Conservation (phyloP, 2,113 vertebrate species). For the Manacus vitellinus region DNA sequence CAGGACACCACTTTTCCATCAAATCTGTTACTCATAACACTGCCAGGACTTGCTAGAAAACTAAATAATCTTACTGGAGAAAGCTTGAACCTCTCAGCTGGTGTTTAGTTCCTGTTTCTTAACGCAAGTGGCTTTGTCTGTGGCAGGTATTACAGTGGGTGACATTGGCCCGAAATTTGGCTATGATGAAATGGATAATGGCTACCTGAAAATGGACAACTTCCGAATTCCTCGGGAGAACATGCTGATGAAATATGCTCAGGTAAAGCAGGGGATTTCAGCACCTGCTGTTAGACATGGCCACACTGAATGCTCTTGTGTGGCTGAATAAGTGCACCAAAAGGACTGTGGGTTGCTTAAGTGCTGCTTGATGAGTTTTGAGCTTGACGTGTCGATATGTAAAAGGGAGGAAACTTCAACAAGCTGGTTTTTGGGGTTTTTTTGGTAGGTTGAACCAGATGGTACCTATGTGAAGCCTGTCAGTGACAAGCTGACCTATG, state of each 20-base stretch:
- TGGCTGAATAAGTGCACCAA: neutral
- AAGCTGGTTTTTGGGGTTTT: neutral
- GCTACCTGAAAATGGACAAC: constrained; percentile 93
- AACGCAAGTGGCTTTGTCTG: neutral
- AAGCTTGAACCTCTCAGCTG: neutral
- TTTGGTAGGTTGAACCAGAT: constrained; percentile 88
- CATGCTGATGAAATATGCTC: constrained; percentile 96
- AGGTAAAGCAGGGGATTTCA: constrained; percentile 77
- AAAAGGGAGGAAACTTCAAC: neutral
- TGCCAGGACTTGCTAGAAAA: neutral
- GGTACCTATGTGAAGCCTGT: constrained; percentile 91
- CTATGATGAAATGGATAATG: constrained; percentile 94
- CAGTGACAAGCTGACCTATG: constrained; percentile 93
- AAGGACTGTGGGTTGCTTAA: neutral
- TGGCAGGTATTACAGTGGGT: constrained; percentile 89
- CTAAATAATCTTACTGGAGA: neutral
- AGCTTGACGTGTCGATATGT: neutral
- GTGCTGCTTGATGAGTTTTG: neutral
- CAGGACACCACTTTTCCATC: neutral
- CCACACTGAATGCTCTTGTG: neutral
- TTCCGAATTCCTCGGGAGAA: constrained; percentile 93
- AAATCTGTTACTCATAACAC: neutral
- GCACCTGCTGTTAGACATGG: neutral
- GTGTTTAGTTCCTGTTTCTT: neutral
- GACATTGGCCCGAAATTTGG: constrained; percentile 98